Conservation (phyloP, 1,140 invertebrate species). For the Medauroidea extradentata region DNA sequence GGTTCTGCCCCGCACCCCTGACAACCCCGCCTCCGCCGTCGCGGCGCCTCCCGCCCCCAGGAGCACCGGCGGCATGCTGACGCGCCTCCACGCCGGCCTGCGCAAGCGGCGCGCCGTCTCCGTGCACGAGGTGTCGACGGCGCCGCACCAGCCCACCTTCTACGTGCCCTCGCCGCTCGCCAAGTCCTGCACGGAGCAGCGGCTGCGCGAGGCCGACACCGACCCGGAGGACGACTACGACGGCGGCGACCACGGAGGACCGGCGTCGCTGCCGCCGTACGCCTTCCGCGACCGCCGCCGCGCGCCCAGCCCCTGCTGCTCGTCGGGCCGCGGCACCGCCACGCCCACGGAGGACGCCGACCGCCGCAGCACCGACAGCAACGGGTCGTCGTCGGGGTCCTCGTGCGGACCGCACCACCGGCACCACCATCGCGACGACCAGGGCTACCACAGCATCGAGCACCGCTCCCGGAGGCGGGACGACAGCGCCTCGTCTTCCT, state of each 20-base stretch:
- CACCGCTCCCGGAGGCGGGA: neutral
- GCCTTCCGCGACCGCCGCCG: constrained; percentile 17
- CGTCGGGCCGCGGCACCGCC: constrained; percentile 18
- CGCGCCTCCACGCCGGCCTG: constrained; percentile 60
- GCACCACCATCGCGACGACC: constrained; percentile 23
- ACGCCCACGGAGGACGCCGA: constrained; percentile 24
- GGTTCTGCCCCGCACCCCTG: neutral
- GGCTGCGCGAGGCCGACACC: constrained; percentile 9
- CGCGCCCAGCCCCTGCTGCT: constrained; percentile 21
- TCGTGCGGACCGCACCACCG: constrained; percentile 15
- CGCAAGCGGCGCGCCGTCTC: constrained; percentile 57
- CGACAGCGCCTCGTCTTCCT: constrained; percentile 5
- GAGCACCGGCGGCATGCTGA: constrained; percentile 50
- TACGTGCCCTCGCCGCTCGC: constrained; percentile 59
- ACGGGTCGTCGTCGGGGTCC: constrained; percentile 15
- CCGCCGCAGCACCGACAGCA: constrained; percentile 22
- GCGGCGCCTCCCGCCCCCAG: neutral
- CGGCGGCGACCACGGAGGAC: constrained; percentile 20
- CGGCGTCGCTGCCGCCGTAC: constrained; percentile 31
- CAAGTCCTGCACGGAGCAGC: constrained; percentile 9
- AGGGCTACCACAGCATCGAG: constrained; percentile 29
- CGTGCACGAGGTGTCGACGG: constrained; percentile 54
- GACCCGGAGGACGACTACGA: constrained; percentile 24
- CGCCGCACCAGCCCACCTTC: constrained; percentile 49
- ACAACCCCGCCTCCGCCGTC: too few species aligned